Base-by-base conservation (phyloP, 2,113 vertebrate species). In the Erythrocercus mccallii region DNA sequence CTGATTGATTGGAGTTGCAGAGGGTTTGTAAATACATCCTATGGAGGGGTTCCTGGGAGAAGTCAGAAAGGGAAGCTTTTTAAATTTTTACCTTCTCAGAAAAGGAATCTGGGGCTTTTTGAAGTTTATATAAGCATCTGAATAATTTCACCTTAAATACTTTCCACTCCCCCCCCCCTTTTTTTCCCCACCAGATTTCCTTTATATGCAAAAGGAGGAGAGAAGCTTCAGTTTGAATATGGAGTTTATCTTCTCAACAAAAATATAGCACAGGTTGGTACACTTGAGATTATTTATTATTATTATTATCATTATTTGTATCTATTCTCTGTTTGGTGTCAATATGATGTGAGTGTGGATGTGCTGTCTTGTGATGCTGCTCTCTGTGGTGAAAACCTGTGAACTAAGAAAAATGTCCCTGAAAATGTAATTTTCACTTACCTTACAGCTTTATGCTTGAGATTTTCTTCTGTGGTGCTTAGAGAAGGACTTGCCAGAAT, bases 171-270 rank as follows among this genome's bases (percentile, higher is more conserved):
- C 10, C 12, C 16, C 22, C 11, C 10, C 5, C 3, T 6, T 22
- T 30, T 38, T 71, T 33, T 72, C 23, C 56, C 56, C 40, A 80
- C 86, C 97, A 99, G 99, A 96, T 99, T 99, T 97, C 99, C 99
- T 74, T 97, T 99, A 64, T 99, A 99, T 96, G 98, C 98, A 60
- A 99, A 98, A 97, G 98, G 99, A 98, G 99, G 99, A 80, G 99
- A 99, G 96, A 98, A 99, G 51, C 98, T 99, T 94, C 99, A 99
- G 81, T 99, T 99, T 97, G 99, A 99, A 95, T 99, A 99, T 10
- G 99, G 99, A 21, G 99, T 99, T 71, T 99, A 99, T 97, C 98
- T 99, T 97, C 99, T 99, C 95, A 99, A 99, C 98, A 99, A 99
- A 98, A 99, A 99, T 90, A 99, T 99, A 73, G 99, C 99, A 87